A percentile compares a stretch with the other conserved stretches of the same genome.
These are phyloP conservation scores for Molanna angustata DNA, from an alignment of 2,888 invertebrate genomes.

Conservation along the genomic window DNA sequence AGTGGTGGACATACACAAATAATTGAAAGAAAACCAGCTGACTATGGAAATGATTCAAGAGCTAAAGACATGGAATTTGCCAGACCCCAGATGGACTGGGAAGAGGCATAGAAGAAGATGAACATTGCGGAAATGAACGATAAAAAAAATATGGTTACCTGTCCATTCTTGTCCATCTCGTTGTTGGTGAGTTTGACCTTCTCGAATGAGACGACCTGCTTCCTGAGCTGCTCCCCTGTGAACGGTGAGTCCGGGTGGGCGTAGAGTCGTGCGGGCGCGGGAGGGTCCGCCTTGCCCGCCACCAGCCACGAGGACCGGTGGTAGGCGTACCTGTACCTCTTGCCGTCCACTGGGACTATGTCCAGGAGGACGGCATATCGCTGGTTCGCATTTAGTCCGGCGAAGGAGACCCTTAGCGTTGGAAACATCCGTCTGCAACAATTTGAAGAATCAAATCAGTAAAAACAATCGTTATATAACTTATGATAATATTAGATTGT, in stretches of 20 bases:
- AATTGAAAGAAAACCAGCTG: too few species aligned
- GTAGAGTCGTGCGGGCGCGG: conserved; percentile 77
- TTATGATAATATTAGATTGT: too few species aligned
- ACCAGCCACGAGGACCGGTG: conserved; percentile 89
- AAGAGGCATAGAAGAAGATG: too few species aligned
- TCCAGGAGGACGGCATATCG: conserved; percentile 82
- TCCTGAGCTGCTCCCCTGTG: conserved; percentile 79
- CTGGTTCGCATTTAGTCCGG: conserved; percentile 65
- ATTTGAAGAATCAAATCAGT: too few species aligned
- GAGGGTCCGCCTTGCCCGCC: conserved; percentile 89
- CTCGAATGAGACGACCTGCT: conserved; percentile 88
- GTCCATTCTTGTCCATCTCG: conserved; percentile 83
- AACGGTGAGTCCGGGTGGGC: conserved; percentile 89
- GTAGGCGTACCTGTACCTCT: conserved; percentile 86
- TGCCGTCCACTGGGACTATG: conserved; percentile 84
- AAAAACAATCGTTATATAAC: too few species aligned
- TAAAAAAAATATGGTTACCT: too few species aligned
- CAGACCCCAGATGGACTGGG: too few species aligned
- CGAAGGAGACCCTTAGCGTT: conserved; percentile 80
- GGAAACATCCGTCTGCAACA: conserved; percentile 85
- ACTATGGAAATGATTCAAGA: too few species aligned
- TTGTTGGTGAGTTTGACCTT: conserved; percentile 91
- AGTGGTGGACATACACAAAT: too few species aligned
- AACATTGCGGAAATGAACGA: too few species aligned
- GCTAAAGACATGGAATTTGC: too few species aligned